Evolutionary conservation across 2,888 invertebrate species (phyloP), one percentile per base, ranked within the genome.

Genomic region (Spatulosminthurus flaviceps): DNA sequence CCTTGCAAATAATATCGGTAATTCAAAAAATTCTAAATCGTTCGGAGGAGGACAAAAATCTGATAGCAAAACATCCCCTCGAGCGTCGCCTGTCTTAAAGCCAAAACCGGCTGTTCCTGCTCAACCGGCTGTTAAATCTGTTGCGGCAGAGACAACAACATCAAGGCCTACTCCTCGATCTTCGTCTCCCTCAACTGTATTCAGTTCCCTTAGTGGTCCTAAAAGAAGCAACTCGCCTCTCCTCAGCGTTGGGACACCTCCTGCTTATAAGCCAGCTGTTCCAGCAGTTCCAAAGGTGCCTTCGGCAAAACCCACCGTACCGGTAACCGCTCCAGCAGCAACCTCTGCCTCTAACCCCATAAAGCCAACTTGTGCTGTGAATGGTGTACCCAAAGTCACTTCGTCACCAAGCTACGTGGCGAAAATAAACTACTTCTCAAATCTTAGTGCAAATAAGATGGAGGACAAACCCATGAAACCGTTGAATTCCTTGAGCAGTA

Each of bases 371-470:
- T 85, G 85, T 78, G 84, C 85, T 1, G 85, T 85, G 5, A 85
- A 85, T 81, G 85, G 85, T 9, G 82, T 84, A 11, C 85, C 85
- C 13, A 83, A 85, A 80, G 80, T 78, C 2, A 34, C 79, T 4
- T 73, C 81, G 1, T 81, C 82, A 0, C 82, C 83, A 1, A 83
- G 83, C 71, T 85, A 85, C 69, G 84, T 85, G 5, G 85, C 85
- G 0, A 84, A 84, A 82, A 85, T 85, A 16, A 85, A 85, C 69
- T 85, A 85, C 73, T 85, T 85, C 77, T 82, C 85, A 16, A 83
- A 82, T 77, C 75, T 83, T 26, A 78, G 79, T 26, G 67, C 80
- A 34, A 79, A 77, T 4, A 71, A 80, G 41, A 66, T 78, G 0
- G 79, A 77, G 28, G 81, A 80, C 22, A 81, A 82, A 9, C 82